Evolutionary conservation across 2,797 vertebrate genomes (phyloP).

Genomic region (Acanthurus tractus): DNA sequence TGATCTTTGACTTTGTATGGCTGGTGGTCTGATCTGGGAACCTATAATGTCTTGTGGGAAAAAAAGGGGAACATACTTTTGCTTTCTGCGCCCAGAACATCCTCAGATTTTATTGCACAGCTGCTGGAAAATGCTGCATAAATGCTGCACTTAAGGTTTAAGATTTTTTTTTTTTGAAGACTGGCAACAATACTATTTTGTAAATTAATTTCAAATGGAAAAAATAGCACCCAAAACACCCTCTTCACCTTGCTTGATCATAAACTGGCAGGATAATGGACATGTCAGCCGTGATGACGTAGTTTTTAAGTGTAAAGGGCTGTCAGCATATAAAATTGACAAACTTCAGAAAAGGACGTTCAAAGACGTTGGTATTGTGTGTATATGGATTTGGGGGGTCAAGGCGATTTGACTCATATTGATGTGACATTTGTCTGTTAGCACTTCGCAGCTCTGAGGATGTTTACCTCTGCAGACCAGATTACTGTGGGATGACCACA

Average conservation of each 20-base stretch:
- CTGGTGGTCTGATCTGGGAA: slow-evolving; percentile 74
- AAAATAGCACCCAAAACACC: not conserved
- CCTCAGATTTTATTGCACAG: slow-evolving; percentile 3
- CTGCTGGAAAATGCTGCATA: not conserved
- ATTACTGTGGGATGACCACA: slow-evolving; percentile 46
- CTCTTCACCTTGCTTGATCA: slow-evolving; percentile 22
- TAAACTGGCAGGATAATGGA: slow-evolving; percentile 37
- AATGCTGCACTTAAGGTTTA: not conserved
- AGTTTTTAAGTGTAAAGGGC: slow-evolving; percentile 59
- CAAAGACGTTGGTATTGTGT: slow-evolving; percentile 43
- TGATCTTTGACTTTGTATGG: slow-evolving; percentile 80
- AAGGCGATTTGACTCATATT: slow-evolving; percentile 73
- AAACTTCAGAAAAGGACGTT: slow-evolving; percentile 64
- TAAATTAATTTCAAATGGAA: slow-evolving; percentile 6
- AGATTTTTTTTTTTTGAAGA: slow-evolving; percentile 14
- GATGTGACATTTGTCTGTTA: slow-evolving; percentile 80
- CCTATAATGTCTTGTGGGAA: slow-evolving; percentile 62
- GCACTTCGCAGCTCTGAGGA: slow-evolving; percentile 57
- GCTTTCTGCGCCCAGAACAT: slow-evolving; percentile 1
- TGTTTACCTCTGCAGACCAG: slow-evolving; percentile 47
- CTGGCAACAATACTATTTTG: not conserved
- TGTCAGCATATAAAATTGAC: slow-evolving; percentile 82
- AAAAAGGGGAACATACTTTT: slow-evolving; percentile 34
- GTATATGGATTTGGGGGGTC: slow-evolving; percentile 32
- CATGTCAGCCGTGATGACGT: slow-evolving; percentile 40